Evolutionary conservation across 1,140 invertebrate species (phyloP), one percentile per base, ranked within the genome.

Genomic region (Zophobas morio): DNA sequence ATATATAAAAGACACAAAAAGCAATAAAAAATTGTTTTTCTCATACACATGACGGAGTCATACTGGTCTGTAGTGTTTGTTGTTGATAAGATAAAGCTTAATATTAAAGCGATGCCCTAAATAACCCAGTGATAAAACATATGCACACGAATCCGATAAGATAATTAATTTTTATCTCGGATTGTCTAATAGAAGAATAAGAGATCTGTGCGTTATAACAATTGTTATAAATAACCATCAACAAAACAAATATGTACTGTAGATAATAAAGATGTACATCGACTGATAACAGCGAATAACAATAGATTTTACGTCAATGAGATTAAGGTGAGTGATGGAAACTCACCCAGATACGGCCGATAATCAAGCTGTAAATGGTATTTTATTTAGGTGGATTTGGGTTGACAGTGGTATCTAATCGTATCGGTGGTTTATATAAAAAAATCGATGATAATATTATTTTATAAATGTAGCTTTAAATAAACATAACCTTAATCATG

Each of bases 11-110:
- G 6, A 73, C 20, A 20, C 20, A 73, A 73, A 73, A 54, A 35
- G 71, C 40, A 73, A 73, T 73, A 73, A 73, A 73, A 73, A 73
- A 39, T 73, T 73, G 71, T 73, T 73, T 73, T 73, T 72, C 49
- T 54, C 71, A 46, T 42, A 70, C 53, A 20, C 40, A 73, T 73
- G 71, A 73, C 49, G 32, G 49, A 73, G 54, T 73, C 71, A 73
- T 73, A 73, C 71, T 56, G 71, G 20, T 20, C 39, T 73, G 49
- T 54, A 54, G 71, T 73, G 71, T 73, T 73, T 73, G 42, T 73
- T 54, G 32, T 54, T 73, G 71, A 73, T 73, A 73, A 73, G 71
- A 73, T 73, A 73, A 73, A 32, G 49, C 35, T 34, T 73, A 56
- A 73, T 73, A 73, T 73, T 73, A 73, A 73, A 56, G 54, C 54